Evolutionary conservation across 2,888 invertebrate genomes (phyloP), one percentile per base, ranked within the genome.

Genomic region (Oscheius myriophilus): DNA sequence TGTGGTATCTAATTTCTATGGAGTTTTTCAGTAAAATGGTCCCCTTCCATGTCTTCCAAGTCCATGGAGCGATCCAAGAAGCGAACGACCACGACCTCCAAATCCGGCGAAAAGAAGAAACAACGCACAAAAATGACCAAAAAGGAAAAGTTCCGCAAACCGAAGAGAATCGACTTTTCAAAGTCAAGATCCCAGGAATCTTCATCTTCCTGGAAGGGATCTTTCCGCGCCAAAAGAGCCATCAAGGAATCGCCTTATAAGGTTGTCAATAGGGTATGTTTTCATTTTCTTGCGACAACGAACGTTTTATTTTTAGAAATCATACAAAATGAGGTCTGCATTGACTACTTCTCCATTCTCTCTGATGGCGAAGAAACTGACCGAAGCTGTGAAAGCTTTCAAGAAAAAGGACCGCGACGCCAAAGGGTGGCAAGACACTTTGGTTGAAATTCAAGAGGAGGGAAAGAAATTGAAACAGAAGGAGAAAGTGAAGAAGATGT

Each of bases 311-410:
- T 14, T 61, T 61, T 12, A 61, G 61, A 49, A 61, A 39, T 16
- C 14, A 0, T 61, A 61, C n/a, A 61, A 61, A 26, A 46, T 61
- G 61, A 46, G n/a, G 12, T 42, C 49, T 39, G 61, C 33, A 12
- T 39, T 46, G 6, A 46, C 45, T 16, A 23, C 21, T 11, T 71
- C 72, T 14, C 81, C 80, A 1, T 61, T 81, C 46, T 70, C 73
- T 1, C 42, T 75, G 43, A 58, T 81, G 14, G 79, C 81, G 0
- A 75, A 71, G 59, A 71, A 71, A n/a, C 52, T 81, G 54, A 81
- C 76, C 9, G 71, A 74, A 43, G 49, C 72, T 26, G 72, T 81
- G 6, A 65, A 75, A 42, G 64, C 68, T 9, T 68, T 76, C 18
- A 81, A 81, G 65, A 71, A 76, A n/a, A 78, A 72, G 45, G 73